phyloP scores from a whole-genome alignment of 2,113 vertebrate genomes.

The Hyla sarda region DNA sequence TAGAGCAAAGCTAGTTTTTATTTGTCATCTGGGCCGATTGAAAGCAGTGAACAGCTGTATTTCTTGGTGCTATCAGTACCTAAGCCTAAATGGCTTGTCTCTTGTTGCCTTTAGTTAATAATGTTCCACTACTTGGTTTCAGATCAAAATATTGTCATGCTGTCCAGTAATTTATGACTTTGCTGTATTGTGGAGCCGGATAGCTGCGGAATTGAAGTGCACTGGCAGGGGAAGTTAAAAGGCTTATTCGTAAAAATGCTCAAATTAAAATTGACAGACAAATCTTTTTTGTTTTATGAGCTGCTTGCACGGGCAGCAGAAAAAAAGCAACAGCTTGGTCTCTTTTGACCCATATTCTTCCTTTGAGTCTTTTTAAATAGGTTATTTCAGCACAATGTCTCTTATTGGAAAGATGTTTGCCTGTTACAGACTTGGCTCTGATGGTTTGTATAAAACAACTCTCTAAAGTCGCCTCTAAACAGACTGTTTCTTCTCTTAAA shows the following conservation, averaged over 20 bases:
- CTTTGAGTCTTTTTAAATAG: constrained; percentile 54
- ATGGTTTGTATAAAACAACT: constrained; percentile 48
- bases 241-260: constrained; percentile 58
- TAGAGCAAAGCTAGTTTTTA: constrained; percentile 50
- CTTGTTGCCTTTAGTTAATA: constrained; percentile 55
- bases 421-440: constrained; percentile 50
- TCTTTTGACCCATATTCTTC: constrained; percentile 60
- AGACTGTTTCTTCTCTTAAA: constrained; percentile 24
- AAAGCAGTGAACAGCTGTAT: constrained; percentile 49
- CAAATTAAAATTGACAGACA: constrained; percentile 61
- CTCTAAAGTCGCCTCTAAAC: constrained; percentile 41
- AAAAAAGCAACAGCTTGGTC: constrained; percentile 59
- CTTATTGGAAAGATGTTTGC: constrained; percentile 59
- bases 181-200: constrained; percentile 46
- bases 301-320: constrained; percentile 54
- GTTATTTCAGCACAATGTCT: constrained; percentile 45
- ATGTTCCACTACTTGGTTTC: constrained; percentile 57
- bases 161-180: constrained; percentile 58
- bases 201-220: constrained; percentile 56
- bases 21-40: constrained; percentile 43
- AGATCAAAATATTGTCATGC: constrained; percentile 59
- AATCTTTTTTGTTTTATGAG: constrained; percentile 61
- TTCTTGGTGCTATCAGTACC: constrained; percentile 59
- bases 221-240: constrained; percentile 54
- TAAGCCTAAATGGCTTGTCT: constrained; percentile 56